phyloP scores from a whole-genome alignment of 2,888 invertebrate species.

The Eledona agricola region DNA sequence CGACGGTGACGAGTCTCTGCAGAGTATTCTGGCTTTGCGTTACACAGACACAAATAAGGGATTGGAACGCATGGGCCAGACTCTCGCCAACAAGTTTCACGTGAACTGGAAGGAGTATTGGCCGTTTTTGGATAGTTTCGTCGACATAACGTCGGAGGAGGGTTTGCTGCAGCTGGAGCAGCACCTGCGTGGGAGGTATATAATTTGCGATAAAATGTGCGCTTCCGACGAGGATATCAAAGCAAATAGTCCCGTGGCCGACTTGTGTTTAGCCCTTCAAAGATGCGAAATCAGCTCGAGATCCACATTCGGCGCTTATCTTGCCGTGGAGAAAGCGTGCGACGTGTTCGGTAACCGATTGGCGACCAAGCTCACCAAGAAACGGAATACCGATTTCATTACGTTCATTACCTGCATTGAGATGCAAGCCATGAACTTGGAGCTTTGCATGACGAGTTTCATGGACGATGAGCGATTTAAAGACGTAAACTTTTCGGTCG shows the following conservation, averaged over 20 bases:
- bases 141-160: slow-evolving; percentile 77
- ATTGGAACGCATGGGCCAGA: slow-evolving; percentile 83
- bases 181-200: too few species aligned
- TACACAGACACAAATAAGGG: slow-evolving; percentile 82
- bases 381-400: slow-evolving; percentile 57
- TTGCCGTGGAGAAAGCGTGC: slow-evolving; percentile 69
- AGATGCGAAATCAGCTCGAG: too few species aligned
- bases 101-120: slow-evolving; percentile 92
- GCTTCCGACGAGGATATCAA: slow-evolving; percentile 10
- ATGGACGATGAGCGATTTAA: slow-evolving; percentile 73
- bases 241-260: slow-evolving; percentile 66
- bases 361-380: slow-evolving; percentile 64
- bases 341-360: slow-evolving; percentile 77
- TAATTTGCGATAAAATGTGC: too few species aligned
- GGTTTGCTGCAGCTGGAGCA: slow-evolving; percentile 80
- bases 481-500: slow-evolving; percentile 69
- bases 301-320: slow-evolving; percentile 63
- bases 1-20: slow-evolving; percentile 13
- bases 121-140: slow-evolving; percentile 85
- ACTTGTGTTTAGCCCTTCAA: slow-evolving; percentile 68
- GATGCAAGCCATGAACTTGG: slow-evolving; percentile 74
- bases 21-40: slow-evolving; percentile 46
- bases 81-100: slow-evolving; percentile 75
- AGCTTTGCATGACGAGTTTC: slow-evolving; percentile 73
- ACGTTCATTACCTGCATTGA: slow-evolving; percentile 70